Conservation (phyloP, 2,113 vertebrate genomes). For the Pachypanchax playfairii region DNA sequence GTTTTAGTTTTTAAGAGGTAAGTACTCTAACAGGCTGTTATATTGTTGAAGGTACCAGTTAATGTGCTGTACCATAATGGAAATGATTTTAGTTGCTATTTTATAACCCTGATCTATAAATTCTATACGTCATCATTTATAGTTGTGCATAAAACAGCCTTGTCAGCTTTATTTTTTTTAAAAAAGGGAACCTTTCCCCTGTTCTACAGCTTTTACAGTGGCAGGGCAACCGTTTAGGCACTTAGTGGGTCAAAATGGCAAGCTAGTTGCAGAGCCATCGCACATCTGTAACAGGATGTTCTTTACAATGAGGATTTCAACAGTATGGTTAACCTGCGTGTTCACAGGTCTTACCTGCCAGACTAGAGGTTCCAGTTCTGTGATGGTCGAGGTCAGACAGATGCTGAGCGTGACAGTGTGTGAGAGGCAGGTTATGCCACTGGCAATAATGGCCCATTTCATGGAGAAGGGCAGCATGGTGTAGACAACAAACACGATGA, state of each 20-base stretch:
- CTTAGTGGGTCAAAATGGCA: background rate
- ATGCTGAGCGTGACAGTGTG: constrained; percentile 92
- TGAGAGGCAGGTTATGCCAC: constrained; percentile 88
- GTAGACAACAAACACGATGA: constrained; percentile 98
- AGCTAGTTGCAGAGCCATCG: background rate
- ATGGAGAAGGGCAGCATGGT: constrained; percentile 99
- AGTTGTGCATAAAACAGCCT: constrained; percentile 11
- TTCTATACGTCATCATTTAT: constrained; percentile 21
- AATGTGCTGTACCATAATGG: constrained; percentile 21
- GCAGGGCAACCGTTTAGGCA: background rate
- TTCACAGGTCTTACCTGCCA: constrained; percentile 85
- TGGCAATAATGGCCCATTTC: constrained; percentile 92
- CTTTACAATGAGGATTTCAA: constrained; percentile 1
- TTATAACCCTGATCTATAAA: too few relatives aligned
- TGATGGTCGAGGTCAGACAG: constrained; percentile 82
- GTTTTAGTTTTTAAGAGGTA: constrained; percentile 18
- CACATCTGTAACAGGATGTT: background rate
- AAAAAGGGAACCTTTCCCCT: background rate
- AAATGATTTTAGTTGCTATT: constrained; percentile 11
- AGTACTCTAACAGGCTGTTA: constrained; percentile 24
- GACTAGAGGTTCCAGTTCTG: constrained; percentile 85
- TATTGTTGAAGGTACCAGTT: constrained; percentile 24
- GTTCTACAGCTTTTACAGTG: background rate
- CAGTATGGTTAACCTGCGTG: background rate
- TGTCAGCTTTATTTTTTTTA: background rate